Conservation (phyloP, 2,888 invertebrate genomes). For the Euclidia mi region DNA sequence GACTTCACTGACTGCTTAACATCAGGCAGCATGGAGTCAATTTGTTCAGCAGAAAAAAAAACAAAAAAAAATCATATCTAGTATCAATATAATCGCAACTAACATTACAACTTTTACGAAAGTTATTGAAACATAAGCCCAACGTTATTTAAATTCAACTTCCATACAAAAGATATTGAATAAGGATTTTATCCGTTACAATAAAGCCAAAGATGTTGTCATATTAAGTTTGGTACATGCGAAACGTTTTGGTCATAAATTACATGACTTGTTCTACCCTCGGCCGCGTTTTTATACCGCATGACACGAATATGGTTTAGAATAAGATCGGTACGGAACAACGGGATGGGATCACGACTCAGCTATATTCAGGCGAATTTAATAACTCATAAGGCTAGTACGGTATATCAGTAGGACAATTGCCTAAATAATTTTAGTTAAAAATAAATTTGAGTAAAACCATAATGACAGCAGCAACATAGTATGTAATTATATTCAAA, state of each 20-base stretch:
- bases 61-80: no score
- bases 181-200: constrained; percentile 37
- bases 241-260: constrained; percentile 56
- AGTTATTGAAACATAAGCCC: constrained; percentile 5
- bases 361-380: constrained; percentile 45
- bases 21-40: no score
- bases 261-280: constrained; percentile 51
- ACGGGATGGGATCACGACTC: constrained; percentile 16
- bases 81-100: no score
- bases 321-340: constrained; percentile 20
- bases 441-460: no score
- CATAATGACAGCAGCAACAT: no score
- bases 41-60: no score
- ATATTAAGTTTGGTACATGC: constrained; percentile 29
- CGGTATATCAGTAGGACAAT: no score
- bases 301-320: constrained; percentile 50
- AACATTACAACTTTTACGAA: not conserved
- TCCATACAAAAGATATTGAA: constrained; percentile 36
- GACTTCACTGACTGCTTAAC: no score
- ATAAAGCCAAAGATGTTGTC: constrained; percentile 34
- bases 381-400: constrained; percentile 56
- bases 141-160: constrained; percentile 35
- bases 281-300: constrained; percentile 57
- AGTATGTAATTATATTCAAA: no score
- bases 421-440: no score